phyloP scores from a whole-genome alignment of 2,113 vertebrate species.

The Merops nubicus region DNA sequence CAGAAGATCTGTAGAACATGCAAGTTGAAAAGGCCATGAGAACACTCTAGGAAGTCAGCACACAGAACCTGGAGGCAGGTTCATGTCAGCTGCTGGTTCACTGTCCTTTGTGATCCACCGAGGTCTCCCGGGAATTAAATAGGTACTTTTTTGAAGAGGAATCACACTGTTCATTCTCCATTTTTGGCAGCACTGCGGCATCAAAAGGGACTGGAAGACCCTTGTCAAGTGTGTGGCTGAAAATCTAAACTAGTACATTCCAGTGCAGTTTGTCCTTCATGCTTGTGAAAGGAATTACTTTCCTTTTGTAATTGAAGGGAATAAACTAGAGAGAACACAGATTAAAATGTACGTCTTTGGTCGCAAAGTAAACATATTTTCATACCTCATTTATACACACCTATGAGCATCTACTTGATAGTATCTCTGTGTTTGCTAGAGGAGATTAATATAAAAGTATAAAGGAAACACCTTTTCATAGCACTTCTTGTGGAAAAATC shows the following conservation, averaged over 20 bases:
- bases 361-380: neutral
- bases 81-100: constrained; percentile 20
- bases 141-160: neutral
- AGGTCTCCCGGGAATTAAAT: neutral
- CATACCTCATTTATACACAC: neutral
- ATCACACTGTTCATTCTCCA: neutral
- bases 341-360: neutral
- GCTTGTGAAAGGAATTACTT: neutral
- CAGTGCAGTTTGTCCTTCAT: neutral
- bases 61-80: neutral
- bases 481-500: neutral
- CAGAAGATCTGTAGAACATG: neutral
- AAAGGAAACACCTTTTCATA: neutral
- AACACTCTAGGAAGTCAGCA: neutral
- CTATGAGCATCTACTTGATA: neutral
- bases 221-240: neutral
- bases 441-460: neutral
- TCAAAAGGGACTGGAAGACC: neutral
- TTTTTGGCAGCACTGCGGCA: neutral
- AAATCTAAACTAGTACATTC: neutral
- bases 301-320: neutral
- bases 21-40: neutral
- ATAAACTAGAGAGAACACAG: neutral
- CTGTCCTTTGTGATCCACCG: neutral
- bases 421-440: neutral